Evolutionary conservation across 2,888 invertebrate genomes (phyloP), one percentile per base, ranked within the genome.

Genomic region (Ellobium chinense): DNA sequence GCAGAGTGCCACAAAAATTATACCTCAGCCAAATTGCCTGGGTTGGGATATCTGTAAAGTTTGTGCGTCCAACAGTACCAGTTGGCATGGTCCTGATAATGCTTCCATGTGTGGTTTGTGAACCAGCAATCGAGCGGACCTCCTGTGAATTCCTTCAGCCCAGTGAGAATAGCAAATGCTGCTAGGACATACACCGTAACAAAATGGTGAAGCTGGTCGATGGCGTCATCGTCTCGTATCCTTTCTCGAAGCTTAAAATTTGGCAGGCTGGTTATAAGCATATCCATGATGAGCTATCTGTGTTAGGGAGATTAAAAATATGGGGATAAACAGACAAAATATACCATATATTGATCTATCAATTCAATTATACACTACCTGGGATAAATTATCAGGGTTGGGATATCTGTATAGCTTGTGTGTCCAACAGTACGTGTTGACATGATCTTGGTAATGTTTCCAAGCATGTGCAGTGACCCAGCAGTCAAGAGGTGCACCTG

Each of bases 181-280:
- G 78, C 83, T 9, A 83, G 56, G 24, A 83, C 24, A 66, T 76
- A 80, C 18, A 82, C 83, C 5, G 82, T 83, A 62, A 82, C 74
- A 66, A 82, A 81, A 63, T 83, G 83, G 37, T 83, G 83, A 24
- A 83, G 69, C 75, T 83, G 83, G 63, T 83, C 83, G 1, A 78
- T 54, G 1, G 76, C 66, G 58, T 83, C 83, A 56, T 83, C 83
- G 27, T 82, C 80, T 27, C 83, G 62, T 27, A 83, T 77, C 27
- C 29, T 76, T 24, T 79, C 63, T 7, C 81, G 56, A 9, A 83
- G 34, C n/a, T 74, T 75, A 1, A 83, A 69, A 39, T 78, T 68
- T 7, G 80, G 65, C 54, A 83, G 37, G 37, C 78, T 58, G 29
- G 18, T 69, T 7, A 83, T 31, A 2, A 80, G 46, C 0, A 60